Evolutionary conservation across 2,113 vertebrate genomes (phyloP).

Genomic region (Phrynosoma platyrhinos): DNA sequence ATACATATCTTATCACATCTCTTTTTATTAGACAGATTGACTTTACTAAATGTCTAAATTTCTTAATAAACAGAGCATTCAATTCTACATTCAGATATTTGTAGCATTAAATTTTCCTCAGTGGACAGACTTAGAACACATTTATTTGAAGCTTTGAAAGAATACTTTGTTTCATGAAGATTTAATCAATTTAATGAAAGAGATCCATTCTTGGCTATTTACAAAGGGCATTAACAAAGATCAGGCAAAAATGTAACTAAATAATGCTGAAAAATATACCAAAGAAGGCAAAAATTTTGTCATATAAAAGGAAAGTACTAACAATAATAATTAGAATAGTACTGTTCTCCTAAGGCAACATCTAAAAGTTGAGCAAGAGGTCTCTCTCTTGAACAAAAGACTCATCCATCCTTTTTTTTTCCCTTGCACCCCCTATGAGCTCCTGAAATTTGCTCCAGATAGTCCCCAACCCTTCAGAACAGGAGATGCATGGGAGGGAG

Average conservation of each 20-base stretch:
- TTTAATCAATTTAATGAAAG: slow-evolving; percentile 37
- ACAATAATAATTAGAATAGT: accelerated
- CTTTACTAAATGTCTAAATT: neutral
- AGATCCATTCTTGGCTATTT: neutral
- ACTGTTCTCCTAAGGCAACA: neutral
- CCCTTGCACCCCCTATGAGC: too few species aligned
- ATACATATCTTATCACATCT: neutral
- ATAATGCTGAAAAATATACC: neutral
- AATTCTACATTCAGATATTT: accelerated
- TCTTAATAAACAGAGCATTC: neutral
- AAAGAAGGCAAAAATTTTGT: neutral
- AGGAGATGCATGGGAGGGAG: neutral
- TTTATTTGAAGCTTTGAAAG: slow-evolving; percentile 8
- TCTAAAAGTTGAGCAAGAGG: neutral
- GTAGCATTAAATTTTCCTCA: neutral
- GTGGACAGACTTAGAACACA: neutral
- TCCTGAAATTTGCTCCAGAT: neutral
- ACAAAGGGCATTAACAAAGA: neutral
- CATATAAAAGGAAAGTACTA: neutral
- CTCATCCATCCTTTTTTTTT: neutral
- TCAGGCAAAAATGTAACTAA: neutral
- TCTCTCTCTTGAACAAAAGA: neutral
- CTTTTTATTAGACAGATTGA: neutral
- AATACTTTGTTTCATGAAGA: slow-evolving; percentile 22
- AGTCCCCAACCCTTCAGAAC: neutral